Conservation (phyloP, 2,113 vertebrate species). For the Pseudorasbora parva region DNA sequence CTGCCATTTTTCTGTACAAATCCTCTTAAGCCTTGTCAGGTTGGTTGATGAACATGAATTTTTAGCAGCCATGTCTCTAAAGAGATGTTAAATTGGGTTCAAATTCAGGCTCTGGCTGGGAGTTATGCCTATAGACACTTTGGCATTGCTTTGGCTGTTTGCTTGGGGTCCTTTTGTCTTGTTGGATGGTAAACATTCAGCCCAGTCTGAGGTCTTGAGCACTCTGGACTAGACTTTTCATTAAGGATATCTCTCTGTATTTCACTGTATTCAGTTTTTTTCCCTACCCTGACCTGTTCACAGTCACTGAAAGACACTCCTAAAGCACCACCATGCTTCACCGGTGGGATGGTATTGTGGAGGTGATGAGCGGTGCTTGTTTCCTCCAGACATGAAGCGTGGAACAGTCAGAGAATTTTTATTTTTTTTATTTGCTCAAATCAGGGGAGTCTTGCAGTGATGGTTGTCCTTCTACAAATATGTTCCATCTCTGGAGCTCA, state of each 20-base stretch:
- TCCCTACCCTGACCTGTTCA: neutral
- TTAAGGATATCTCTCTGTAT: neutral
- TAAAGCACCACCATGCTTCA: neutral
- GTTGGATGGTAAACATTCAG: neutral
- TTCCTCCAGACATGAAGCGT: neutral
- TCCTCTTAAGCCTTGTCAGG: neutral
- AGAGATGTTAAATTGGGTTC: neutral
- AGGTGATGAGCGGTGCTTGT: neutral
- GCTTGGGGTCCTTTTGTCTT: neutral
- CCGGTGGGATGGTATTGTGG: neutral
- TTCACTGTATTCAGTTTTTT: neutral
- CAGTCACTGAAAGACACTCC: too few relatives aligned
- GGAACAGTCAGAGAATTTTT: too few relatives aligned
- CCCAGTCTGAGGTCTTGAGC: neutral
- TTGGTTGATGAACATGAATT: neutral
- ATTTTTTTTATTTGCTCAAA: too few relatives aligned
- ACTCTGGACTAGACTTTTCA: neutral
- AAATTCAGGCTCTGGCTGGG: neutral
- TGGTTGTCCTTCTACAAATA: neutral
- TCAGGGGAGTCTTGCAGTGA: neutral
- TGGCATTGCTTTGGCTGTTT: neutral
- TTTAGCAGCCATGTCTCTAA: neutral
- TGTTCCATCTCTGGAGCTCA: neutral
- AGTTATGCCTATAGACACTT: neutral
- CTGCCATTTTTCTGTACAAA: neutral